Evolutionary conservation across 23 tunicate genomes (phyloP).

Genomic region (Pegea sp.): DNA sequence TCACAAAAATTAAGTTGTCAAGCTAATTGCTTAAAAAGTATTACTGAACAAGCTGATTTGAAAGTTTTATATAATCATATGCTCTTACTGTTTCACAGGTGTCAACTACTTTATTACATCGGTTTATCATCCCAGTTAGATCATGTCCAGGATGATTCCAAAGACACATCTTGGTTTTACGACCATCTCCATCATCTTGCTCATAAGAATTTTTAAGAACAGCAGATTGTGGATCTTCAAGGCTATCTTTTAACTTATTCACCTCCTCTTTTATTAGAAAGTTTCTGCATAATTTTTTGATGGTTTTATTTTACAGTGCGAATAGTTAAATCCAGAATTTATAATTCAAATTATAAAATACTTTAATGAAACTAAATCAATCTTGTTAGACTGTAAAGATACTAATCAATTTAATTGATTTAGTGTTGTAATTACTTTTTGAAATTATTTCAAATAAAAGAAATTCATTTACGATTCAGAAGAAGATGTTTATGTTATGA

Average conservation of each 20-base stretch:
- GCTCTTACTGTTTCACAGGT: conserved; percentile 44
- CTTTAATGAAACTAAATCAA: not conserved
- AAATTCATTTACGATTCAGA: too few relatives aligned
- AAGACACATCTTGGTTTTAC: conserved; percentile 12
- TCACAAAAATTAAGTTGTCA: too few relatives aligned
- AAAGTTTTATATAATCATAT: too few relatives aligned
- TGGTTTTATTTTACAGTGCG: not conserved
- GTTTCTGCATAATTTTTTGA: conserved; percentile 11
- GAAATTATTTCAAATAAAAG: too few relatives aligned
- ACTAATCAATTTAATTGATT: too few relatives aligned
- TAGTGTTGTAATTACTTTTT: too few relatives aligned
- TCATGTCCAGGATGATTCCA: conserved; percentile 94
- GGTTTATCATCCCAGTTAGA: conserved; percentile 47
- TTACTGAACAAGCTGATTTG: too few relatives aligned
- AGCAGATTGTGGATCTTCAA: conserved; percentile 57
- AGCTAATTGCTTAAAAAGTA: too few relatives aligned
- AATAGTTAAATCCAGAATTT: not conserved
- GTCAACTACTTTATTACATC: conserved; percentile 59
- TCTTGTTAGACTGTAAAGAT: too few relatives aligned
- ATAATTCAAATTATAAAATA: not conserved
- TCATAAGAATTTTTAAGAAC: conserved; percentile 42
- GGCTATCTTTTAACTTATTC: conserved; percentile 6
- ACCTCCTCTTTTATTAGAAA: conserved; percentile 31
- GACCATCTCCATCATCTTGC: conserved; percentile 46
- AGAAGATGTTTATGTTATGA: too few relatives aligned